phyloP scores from a whole-genome alignment of 2,113 vertebrate genomes.

The Nyctereutes procyonoides region DNA sequence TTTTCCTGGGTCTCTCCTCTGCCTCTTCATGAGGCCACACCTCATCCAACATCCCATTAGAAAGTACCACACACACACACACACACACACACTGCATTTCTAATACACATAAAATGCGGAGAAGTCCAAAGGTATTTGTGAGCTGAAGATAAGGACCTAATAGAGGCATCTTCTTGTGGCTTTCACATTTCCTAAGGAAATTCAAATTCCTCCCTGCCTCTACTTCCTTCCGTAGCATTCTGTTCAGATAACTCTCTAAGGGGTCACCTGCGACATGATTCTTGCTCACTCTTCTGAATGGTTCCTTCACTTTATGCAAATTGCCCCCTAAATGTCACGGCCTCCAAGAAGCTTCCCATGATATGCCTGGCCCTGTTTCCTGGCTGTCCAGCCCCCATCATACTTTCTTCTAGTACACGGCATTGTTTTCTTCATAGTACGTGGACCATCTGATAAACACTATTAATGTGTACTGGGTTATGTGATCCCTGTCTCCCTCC shows the following conservation, averaged over 20 bases:
- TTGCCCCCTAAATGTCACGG: not conserved
- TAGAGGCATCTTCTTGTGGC: not conserved
- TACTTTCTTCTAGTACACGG: not conserved
- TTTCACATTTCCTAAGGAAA: not conserved
- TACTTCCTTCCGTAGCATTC: not conserved
- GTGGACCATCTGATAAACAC: not conserved
- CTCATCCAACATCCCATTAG: not conserved
- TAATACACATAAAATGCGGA: not conserved
- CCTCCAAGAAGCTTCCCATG: not conserved
- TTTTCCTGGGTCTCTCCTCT: not conserved
- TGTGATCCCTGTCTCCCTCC: not conserved
- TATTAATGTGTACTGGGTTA: not conserved
- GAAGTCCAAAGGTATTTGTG: not conserved
- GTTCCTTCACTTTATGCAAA: not conserved
- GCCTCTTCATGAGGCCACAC: not conserved
- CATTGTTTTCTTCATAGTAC: fast-evolving
- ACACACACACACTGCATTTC: not conserved
- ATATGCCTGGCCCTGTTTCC: no score
- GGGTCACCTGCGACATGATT: not conserved
- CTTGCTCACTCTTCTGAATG: not conserved
- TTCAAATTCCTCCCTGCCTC: not conserved
- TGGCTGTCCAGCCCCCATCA: not conserved
- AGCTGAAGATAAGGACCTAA: not conserved
- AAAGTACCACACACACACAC: not conserved
- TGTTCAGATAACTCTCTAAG: no score